Conservation (phyloP, 2,113 vertebrate genomes). For the Calidris pygmaea region DNA sequence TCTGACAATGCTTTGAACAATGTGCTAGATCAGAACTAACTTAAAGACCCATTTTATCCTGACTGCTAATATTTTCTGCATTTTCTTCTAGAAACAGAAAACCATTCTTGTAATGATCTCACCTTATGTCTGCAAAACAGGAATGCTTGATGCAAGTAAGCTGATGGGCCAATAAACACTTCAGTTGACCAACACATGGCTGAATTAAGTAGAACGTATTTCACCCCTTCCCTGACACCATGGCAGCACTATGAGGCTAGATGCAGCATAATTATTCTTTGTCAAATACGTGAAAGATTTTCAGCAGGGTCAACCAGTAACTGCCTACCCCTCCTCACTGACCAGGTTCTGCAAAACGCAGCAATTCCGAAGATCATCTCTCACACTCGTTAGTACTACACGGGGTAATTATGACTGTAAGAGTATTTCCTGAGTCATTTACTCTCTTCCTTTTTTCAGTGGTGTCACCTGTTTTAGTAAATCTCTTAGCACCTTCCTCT, state of each 20-base stretch:
- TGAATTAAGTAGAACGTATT: not conserved
- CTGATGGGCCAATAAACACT: not conserved
- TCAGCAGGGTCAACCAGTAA: not conserved
- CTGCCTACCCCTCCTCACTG: not conserved
- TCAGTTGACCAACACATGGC: not conserved
- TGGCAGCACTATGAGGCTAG: not conserved
- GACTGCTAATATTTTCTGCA: not conserved
- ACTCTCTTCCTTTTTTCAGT: not conserved
- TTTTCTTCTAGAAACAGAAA: not conserved
- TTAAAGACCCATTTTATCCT: not conserved
- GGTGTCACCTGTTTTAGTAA: not conserved
- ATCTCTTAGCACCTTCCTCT: not conserved
- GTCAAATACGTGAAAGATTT: not conserved
- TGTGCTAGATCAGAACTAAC: not conserved
- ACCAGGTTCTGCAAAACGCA: not conserved
- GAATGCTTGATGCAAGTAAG: not conserved
- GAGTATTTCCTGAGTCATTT: not conserved
- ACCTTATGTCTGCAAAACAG: not conserved
- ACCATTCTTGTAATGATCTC: not conserved
- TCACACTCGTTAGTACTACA: not conserved
- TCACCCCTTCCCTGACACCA: not conserved
- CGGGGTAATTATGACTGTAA: not conserved
- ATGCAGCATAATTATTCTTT: not conserved
- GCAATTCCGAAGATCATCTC: not conserved
- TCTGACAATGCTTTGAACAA: not conserved